A percentile compares a stretch with the other conserved stretches of the same genome.
Evolutionary conservation across 2,797 vertebrate genomes (phyloP).

Genomic region (Enoplosus armatus): DNA sequence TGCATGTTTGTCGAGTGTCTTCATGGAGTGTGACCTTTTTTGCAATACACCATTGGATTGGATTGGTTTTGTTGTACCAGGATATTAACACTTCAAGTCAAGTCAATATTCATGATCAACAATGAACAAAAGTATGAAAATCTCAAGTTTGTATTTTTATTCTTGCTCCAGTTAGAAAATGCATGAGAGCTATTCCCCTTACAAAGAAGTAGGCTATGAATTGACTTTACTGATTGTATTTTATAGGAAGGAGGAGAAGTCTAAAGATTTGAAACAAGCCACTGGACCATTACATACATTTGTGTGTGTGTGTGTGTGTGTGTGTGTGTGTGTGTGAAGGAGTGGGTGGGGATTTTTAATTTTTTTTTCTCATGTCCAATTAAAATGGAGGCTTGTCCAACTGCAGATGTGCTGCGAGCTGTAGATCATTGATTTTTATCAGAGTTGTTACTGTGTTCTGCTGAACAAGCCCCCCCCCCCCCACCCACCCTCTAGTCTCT

Average conservation of each 20-base stretch:
- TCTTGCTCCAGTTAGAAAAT: conserved; percentile 18
- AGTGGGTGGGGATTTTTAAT: conserved; percentile 15
- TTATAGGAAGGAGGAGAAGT: neutral
- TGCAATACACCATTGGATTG: conserved; percentile 23
- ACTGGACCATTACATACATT: conserved; percentile 24
- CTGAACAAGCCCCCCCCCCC: conserved; percentile 63
- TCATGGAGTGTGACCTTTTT: conserved; percentile 56
- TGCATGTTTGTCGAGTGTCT: conserved; percentile 38
- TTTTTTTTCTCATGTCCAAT: conserved; percentile 41
- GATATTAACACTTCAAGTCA: conserved; percentile 22
- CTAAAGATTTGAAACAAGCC: conserved; percentile 18
- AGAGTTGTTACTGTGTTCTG: conserved; percentile 63
- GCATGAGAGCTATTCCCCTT: neutral
- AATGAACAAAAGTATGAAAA: neutral
- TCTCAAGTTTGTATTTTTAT: neutral
- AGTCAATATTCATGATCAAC: conserved; percentile 3
- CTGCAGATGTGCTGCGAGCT: conserved; percentile 59
- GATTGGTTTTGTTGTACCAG: conserved; percentile 34
- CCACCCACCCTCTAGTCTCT: conserved; percentile 35
- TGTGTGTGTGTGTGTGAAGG: too few species aligned
- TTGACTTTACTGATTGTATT: conserved; percentile 9
- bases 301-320: neutral
- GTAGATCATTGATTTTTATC: conserved; percentile 78
- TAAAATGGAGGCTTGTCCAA: conserved; percentile 39
- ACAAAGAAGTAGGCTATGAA: conserved; percentile 15